Percentiles rank a stretch among this genome's conserved stretches.
phyloP scores from a whole-genome alignment of 2,888 invertebrate genomes.

The Alloplasta piceator region DNA sequence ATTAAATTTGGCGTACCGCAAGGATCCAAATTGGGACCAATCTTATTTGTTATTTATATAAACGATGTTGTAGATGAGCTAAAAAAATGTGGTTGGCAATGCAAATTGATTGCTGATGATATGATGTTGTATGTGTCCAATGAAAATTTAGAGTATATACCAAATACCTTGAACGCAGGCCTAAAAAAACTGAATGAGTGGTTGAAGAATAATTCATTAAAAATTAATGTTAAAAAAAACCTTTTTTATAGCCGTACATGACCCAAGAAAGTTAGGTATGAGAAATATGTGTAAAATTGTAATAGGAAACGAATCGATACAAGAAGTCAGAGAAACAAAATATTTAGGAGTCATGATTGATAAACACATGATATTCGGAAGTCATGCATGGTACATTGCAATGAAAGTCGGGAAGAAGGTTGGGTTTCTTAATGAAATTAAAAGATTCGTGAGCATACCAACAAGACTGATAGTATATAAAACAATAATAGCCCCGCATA shows the following conservation, averaged over 20 bases:
- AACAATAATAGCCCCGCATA: conserved; percentile 10
- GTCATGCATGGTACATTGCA: conserved; percentile 15
- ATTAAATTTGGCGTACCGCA: conserved; percentile 44
- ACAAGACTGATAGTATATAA: conserved; percentile 12
- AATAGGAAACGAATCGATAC: conserved; percentile 30
- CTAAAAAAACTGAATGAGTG: conserved; percentile 37
- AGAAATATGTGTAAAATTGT: conserved; percentile 24
- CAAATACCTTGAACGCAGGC: conserved; percentile 37
- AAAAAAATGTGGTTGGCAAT: conserved; percentile 8
- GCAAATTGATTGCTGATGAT: conserved; percentile 53
- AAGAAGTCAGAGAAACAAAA: conserved; percentile 46
- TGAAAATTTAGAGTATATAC: conserved; percentile 13
- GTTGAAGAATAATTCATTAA: conserved; percentile 11
- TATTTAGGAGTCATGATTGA: conserved; percentile 62
- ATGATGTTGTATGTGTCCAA: conserved; percentile 51
- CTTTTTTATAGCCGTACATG: no score
- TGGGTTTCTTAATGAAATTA: conserved; percentile 12
- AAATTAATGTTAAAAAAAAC: no score
- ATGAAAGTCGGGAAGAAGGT: conserved; percentile 12
- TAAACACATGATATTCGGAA: conserved; percentile 15
- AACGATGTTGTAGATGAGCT: conserved; percentile 34
- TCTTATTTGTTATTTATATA: conserved; percentile 47
- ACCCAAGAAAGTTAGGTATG: background rate
- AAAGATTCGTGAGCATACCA: background rate
- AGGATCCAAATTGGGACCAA: conserved; percentile 48